A percentile compares a stretch with the other conserved stretches of the same genome.
These are phyloP conservation scores for Eilema griseolum DNA, from an alignment of 2,888 invertebrate genomes.

Conservation along the genomic window DNA sequence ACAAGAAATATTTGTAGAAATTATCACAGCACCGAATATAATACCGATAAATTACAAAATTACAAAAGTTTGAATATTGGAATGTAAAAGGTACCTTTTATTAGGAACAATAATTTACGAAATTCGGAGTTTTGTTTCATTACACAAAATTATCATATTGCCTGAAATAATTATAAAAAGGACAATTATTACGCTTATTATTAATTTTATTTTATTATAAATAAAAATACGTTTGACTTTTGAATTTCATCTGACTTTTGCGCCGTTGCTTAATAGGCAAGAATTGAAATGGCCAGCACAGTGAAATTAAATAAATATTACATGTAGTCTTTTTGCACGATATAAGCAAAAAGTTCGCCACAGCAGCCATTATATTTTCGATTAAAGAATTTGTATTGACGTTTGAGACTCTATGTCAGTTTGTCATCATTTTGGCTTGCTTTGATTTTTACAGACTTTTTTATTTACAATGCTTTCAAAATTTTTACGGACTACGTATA, in stretches of 20 bases:
- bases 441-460: neutral
- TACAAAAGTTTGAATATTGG: neutral
- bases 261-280: conserved; percentile 34
- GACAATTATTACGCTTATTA: conserved; percentile 66
- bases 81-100: neutral
- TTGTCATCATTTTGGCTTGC: conserved; percentile 8
- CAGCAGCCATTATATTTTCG: neutral
- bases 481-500: conserved; percentile 54
- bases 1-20: conserved; percentile 16
- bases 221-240: conserved; percentile 71
- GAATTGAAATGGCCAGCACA: conserved; percentile 34
- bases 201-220: conserved; percentile 65
- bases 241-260: conserved; percentile 69
- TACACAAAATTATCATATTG: conserved; percentile 55
- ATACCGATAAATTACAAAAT: no score
- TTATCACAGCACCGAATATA: neutral
- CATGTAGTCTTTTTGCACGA: neutral
- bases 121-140: conserved; percentile 45
- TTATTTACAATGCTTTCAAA: conserved; percentile 62
- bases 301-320: neutral
- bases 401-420: neutral
- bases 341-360: neutral
- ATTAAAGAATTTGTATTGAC: conserved; percentile 16
- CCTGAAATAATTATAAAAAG: conserved; percentile 45
- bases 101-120: conserved; percentile 35